Conservation (phyloP, 2,113 vertebrate genomes). For the Chrysemys picta region DNA sequence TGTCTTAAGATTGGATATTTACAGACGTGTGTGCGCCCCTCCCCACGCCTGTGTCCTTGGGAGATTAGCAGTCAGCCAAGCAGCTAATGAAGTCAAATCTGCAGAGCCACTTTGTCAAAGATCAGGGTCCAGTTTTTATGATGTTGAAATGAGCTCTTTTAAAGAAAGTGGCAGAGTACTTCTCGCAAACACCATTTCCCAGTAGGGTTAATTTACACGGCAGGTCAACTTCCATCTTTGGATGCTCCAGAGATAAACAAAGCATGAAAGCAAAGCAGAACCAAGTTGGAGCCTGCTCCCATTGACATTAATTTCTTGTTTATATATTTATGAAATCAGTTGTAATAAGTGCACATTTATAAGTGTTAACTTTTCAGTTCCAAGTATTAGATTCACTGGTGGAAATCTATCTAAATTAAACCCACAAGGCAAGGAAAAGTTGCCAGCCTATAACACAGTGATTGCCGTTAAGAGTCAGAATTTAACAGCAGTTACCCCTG, state of each 20-base stretch:
- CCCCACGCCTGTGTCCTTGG: slow-evolving; percentile 19
- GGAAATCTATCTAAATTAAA: neutral
- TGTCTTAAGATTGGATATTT: slow-evolving; percentile 41
- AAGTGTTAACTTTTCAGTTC: slow-evolving; percentile 2
- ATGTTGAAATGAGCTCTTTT: slow-evolving; percentile 40
- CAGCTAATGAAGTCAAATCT: slow-evolving; percentile 51
- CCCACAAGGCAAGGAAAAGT: slow-evolving; percentile 35
- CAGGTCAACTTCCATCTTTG: neutral
- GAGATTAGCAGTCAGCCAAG: slow-evolving; percentile 35
- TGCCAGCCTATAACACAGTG: neutral
- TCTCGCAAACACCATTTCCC: neutral
- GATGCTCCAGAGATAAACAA: slow-evolving; percentile 39
- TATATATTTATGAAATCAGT: slow-evolving; percentile 16
- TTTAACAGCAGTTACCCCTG: neutral
- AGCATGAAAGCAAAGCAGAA: neutral
- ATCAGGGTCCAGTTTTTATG: neutral
- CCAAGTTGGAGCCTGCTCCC: neutral
- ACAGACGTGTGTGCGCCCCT: neutral
- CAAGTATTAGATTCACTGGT: neutral
- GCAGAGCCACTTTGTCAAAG: neutral
- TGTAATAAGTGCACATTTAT: neutral
- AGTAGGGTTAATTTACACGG: slow-evolving; percentile 30
- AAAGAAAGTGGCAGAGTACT: neutral
- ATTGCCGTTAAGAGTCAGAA: neutral
- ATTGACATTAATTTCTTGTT: slow-evolving; percentile 8